Base-by-base conservation (phyloP, 2,888 invertebrate genomes). In the Steromphala cineraria region DNA sequence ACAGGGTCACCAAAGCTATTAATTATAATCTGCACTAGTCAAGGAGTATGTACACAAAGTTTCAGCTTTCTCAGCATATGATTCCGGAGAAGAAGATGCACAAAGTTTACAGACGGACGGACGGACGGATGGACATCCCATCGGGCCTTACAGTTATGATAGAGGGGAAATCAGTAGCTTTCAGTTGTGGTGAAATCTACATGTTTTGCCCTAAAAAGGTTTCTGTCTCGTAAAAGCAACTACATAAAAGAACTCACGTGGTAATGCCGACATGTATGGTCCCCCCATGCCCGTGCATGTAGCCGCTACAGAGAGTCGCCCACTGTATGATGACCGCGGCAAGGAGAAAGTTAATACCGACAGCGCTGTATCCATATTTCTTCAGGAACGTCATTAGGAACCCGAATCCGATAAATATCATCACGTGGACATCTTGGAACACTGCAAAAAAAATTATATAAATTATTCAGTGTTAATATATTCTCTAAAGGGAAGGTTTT, bases 341-440 rank as follows among this genome's bases (percentile, higher is more conserved):
- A 19, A 98, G 92, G 36, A 98, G 95, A 93, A 98, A 95, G 92
- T 98, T 98, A 92, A 97, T 95, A 0, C 98, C 98, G 0, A 98
- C 95, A 0, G 97, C 96, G 89, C 97, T 97, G 94, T 97, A 98
- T 83, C 97, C 96, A 93, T 99, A 99, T 89, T 96, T 95, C 92
- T 96, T 96, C 79, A 99, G 94, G 92, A 98, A 99, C 0, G 98
- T 98, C 98, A 99, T 98, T 88, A 99, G 94, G 92, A 97, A 99
- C 0, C 98, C 98, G 91, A 99, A 98, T 85, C 99, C 99, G 88
- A 98, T 95, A 95, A 98, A 98, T 91, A 99, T 97, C 98, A 99
- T 98, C 55, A 98, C 97, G 94, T 99, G 98, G 21, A 98, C 96
- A 94, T 98, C 94, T 88, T 94, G 93, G 87, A 94, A 94, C 89